These are phyloP conservation scores for Morone saxatilis DNA, from an alignment of 2,113 vertebrate species.

Conservation along the genomic window DNA sequence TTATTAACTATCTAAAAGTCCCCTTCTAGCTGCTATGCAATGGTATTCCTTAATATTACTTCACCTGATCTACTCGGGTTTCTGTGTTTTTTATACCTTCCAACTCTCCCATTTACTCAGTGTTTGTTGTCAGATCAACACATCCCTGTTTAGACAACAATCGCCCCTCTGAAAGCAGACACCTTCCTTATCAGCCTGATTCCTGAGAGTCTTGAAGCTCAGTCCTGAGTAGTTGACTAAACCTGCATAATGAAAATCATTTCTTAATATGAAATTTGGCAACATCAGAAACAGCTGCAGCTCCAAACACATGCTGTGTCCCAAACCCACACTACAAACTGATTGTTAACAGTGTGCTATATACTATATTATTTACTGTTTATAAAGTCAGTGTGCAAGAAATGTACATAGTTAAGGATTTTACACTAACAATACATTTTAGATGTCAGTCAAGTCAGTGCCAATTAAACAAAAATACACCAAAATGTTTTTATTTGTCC, in stretches of 20 bases:
- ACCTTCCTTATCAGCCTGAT: constrained; percentile 64
- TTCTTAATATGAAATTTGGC: too few relatives aligned
- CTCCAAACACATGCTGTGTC: neutral
- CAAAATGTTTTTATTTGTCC: too few relatives aligned
- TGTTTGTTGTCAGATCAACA: constrained; percentile 72
- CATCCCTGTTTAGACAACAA: constrained; percentile 79
- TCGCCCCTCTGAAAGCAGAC: constrained; percentile 55
- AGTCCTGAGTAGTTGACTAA: constrained; percentile 17
- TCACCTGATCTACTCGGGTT: constrained; percentile 5
- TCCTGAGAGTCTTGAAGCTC: constrained; percentile 9
- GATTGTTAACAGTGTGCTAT: neutral
- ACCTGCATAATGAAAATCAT: neutral
- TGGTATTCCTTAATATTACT: neutral
- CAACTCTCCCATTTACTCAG: constrained; percentile 23
- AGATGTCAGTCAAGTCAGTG: neutral
- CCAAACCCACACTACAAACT: neutral
- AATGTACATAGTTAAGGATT: neutral
- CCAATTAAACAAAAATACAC: too few relatives aligned
- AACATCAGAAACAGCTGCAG: too few relatives aligned
- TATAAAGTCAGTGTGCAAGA: neutral
- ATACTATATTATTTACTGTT: neutral
- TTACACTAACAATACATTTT: neutral
- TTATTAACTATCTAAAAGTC: neutral
- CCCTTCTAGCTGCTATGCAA: neutral
- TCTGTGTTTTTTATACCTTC: constrained; percentile 26